phyloP scores from a whole-genome alignment of 2,888 invertebrate species.

The Sipunculus nudus region DNA sequence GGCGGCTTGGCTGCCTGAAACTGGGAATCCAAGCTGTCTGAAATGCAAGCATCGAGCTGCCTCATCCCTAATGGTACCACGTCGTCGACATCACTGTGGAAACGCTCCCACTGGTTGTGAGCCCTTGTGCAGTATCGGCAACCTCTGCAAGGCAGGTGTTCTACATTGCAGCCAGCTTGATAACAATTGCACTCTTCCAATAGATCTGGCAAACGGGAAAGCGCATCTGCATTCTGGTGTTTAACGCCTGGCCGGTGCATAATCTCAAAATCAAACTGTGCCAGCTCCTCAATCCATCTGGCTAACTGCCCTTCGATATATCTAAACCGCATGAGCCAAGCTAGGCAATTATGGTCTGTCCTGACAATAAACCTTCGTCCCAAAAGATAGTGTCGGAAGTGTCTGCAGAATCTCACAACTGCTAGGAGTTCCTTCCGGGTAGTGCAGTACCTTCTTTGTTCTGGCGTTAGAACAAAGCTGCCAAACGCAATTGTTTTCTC shows the following conservation, averaged over 20 bases:
- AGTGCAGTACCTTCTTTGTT: neutral
- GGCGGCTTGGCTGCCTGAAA: no score
- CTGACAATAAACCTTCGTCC: neutral
- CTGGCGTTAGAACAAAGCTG: neutral
- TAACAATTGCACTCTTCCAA: neutral
- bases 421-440: neutral
- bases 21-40: no score
- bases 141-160: neutral
- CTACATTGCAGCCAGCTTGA: neutral
- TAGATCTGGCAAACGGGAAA: neutral
- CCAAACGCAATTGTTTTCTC: neutral
- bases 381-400: neutral
- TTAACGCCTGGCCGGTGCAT: neutral
- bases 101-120: neutral
- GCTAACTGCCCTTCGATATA: neutral
- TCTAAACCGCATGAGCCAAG: neutral
- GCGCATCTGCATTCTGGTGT: slow-evolving; percentile 3
- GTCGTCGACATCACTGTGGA: no score
- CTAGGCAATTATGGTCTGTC: neutral
- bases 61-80: no score
- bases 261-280: neutral
- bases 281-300: neutral
- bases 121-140: neutral
- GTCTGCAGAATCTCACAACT: neutral
- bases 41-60: no score